Evolutionary conservation across 2,888 invertebrate species (phyloP).

Genomic region (Synanthedon formicaeformis): DNA sequence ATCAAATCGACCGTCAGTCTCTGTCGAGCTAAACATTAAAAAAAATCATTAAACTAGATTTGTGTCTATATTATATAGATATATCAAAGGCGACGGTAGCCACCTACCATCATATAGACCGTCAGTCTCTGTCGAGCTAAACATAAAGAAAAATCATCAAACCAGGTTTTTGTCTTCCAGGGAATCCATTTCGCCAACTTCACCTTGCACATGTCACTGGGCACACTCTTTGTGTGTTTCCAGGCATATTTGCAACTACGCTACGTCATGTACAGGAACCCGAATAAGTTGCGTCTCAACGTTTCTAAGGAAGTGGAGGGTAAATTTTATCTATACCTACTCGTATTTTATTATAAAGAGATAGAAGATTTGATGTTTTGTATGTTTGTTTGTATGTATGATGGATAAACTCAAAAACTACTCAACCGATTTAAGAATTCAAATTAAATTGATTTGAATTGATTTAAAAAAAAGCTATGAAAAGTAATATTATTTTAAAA

Average conservation of each 20-base stretch:
- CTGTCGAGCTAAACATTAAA: too few species aligned
- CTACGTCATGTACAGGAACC: constrained; percentile 72
- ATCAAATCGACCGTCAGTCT: too few species aligned
- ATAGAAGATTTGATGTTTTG: neutral
- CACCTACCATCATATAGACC: too few species aligned
- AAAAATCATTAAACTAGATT: too few species aligned
- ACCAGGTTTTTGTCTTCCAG: constrained; percentile 43
- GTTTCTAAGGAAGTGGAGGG: constrained; percentile 74
- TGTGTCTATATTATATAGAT: too few species aligned
- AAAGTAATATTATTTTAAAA: too few species aligned
- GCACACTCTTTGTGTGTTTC: constrained; percentile 72
- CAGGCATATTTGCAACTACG: constrained; percentile 75
- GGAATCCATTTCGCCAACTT: constrained; percentile 81
- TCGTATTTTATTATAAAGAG: neutral
- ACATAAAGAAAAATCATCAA: neutral
- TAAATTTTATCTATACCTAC: constrained; percentile 1
- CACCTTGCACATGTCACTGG: constrained; percentile 78
- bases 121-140: too few species aligned
- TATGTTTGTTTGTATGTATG: neutral
- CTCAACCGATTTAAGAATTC: neutral
- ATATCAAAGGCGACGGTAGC: too few species aligned
- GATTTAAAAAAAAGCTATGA: too few species aligned
- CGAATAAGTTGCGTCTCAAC: constrained; percentile 70
- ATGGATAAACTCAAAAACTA: neutral
- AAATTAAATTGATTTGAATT: too few species aligned